Evolutionary conservation across 2,888 invertebrate genomes (phyloP).

Genomic region (Eumerus sabulonum): DNA sequence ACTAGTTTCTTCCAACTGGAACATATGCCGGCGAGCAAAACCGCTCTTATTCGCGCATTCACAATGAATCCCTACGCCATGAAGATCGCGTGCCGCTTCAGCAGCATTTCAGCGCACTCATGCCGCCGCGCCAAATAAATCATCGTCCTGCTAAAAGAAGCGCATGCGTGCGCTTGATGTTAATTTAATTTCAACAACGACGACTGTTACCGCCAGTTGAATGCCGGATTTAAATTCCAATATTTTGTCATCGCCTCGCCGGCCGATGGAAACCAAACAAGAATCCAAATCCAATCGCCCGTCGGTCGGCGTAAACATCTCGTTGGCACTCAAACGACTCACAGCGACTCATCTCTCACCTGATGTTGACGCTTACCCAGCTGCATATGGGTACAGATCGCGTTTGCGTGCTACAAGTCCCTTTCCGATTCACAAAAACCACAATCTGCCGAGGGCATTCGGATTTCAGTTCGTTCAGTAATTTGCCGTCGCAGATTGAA

Average conservation of each 20-base stretch:
- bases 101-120: constrained; percentile 2
- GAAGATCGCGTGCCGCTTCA: neutral
- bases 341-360: constrained; percentile 63
- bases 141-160: constrained; percentile 15
- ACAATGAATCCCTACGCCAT: too few species aligned
- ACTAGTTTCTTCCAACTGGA: too few species aligned
- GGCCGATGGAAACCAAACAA: constrained; percentile 27
- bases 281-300: neutral
- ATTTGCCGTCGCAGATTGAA: constrained; percentile 59
- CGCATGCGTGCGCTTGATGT: constrained; percentile 62
- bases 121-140: constrained; percentile 37
- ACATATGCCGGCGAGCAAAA: too few species aligned
- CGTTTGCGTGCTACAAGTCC: constrained; percentile 54
- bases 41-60: too few species aligned
- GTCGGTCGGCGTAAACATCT: constrained; percentile 27
- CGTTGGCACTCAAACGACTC: constrained; percentile 40
- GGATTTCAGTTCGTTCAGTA: constrained; percentile 41
- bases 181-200: constrained; percentile 53
- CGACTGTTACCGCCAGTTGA: constrained; percentile 56
- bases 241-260: constrained; percentile 64
- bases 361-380: constrained; percentile 60
- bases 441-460: constrained; percentile 52
- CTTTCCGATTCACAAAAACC: constrained; percentile 43
- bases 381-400: constrained; percentile 22
- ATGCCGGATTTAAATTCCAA: constrained; percentile 54